Evolutionary conservation across 1,140 invertebrate species (phyloP).

Genomic region (Lepidostoma basale): DNA sequence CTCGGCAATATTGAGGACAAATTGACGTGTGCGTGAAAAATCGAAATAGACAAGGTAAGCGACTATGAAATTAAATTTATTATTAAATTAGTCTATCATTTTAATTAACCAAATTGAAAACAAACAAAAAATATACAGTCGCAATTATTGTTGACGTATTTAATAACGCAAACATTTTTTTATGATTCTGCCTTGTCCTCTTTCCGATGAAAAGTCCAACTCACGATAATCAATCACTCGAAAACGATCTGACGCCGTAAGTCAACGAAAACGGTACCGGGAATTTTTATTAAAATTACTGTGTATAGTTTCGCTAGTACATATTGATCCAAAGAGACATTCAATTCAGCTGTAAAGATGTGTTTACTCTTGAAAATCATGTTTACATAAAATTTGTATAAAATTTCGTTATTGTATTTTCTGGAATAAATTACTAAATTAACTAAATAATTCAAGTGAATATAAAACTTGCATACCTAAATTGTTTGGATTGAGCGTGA

Average conservation of each 20-base stretch:
- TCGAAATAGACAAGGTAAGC: slow-evolving; percentile 8
- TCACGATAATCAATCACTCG: slow-evolving; percentile 1
- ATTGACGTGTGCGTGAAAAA: slow-evolving; percentile 12
- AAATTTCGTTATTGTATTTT: too few species aligned
- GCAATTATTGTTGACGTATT: slow-evolving; percentile 1
- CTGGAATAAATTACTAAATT: too few species aligned
- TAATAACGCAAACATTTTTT: slow-evolving; percentile 13
- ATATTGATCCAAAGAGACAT: too few species aligned
- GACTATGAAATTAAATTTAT: slow-evolving; percentile 6
- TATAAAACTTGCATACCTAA: too few species aligned
- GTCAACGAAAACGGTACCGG: too few species aligned
- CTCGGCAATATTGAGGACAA: slow-evolving; percentile 19
- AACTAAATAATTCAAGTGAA: too few species aligned
- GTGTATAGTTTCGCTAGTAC: too few species aligned
- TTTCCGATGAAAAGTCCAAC: slow-evolving; percentile 13
- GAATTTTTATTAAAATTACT: too few species aligned
- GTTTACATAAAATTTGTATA: too few species aligned
- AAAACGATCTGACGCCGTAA: neutral
- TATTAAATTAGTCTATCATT: slow-evolving; percentile 14
- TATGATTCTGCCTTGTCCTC: slow-evolving; percentile 10
- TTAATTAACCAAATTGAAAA: slow-evolving; percentile 14
- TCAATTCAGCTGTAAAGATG: too few species aligned
- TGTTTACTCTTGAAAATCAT: too few species aligned
- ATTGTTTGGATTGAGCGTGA: too few species aligned
- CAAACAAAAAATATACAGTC: slow-evolving; percentile 20